These are phyloP conservation scores for Peromyscus attwateri DNA, from an alignment of 2,797 vertebrate genomes.

Conservation along the genomic window DNA sequence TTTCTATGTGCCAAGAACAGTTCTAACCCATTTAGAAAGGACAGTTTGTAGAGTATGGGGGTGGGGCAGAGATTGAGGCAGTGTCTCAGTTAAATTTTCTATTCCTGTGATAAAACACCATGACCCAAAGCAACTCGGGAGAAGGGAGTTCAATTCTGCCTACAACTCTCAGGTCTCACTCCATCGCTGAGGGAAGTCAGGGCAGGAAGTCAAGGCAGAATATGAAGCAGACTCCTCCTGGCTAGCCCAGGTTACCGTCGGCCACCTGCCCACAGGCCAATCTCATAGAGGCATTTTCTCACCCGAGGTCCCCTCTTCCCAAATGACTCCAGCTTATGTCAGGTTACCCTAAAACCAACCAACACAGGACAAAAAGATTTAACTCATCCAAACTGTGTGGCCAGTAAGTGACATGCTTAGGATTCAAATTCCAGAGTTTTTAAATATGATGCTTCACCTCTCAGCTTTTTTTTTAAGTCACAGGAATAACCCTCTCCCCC, in stretches of 20 bases:
- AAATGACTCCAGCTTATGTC: background rate
- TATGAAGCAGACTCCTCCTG: background rate
- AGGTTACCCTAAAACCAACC: background rate
- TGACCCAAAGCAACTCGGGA: too few species aligned
- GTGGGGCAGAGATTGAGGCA: background rate
- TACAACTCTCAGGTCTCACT: too few species aligned
- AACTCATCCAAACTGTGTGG: background rate
- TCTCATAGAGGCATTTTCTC: background rate
- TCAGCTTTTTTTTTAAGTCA: too few species aligned
- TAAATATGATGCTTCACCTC: too few species aligned
- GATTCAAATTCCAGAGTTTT: background rate
- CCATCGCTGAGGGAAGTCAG: too few species aligned
- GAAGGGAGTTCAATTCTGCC: too few species aligned
- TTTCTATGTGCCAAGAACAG: background rate
- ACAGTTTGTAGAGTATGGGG: background rate
- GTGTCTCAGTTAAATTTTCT: background rate
- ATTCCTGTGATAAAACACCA: too few species aligned
- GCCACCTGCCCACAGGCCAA: background rate
- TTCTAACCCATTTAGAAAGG: background rate
- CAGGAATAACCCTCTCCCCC: too few species aligned
- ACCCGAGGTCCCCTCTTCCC: background rate
- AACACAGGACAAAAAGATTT: background rate
- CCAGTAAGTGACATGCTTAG: background rate
- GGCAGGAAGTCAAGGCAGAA: too few species aligned
- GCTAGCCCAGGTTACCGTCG: too few species aligned